Evolutionary conservation across 2,888 invertebrate genomes (phyloP).

Genomic region (Napeogenes sylphis): DNA sequence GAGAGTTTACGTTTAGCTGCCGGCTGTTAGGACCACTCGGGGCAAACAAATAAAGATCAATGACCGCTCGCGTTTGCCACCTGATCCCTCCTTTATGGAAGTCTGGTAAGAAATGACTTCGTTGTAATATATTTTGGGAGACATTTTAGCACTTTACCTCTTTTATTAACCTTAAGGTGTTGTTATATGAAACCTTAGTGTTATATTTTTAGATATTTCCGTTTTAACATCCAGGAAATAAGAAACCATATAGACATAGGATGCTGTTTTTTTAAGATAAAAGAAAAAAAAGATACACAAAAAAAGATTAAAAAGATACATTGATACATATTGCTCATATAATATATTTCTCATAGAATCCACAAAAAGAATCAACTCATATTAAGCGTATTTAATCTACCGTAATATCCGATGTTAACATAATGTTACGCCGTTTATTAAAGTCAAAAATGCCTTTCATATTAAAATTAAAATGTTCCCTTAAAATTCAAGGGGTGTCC

Average conservation of each 20-base stretch:
- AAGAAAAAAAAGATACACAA: no score
- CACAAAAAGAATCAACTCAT: no score
- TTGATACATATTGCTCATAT: no score
- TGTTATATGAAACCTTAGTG: constrained; percentile 7
- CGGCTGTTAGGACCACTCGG: constrained; percentile 37
- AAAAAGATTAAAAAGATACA: no score
- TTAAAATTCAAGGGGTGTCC: constrained; percentile 42
- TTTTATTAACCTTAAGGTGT: not conserved
- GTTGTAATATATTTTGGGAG: constrained; percentile 5
- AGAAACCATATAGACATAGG: not conserved
- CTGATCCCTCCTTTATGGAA: constrained; percentile 41
- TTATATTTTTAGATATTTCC: constrained; percentile 7
- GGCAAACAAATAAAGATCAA: constrained; percentile 64
- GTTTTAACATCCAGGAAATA: not conserved
- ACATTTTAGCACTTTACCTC: not conserved
- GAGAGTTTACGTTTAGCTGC: constrained; percentile 45
- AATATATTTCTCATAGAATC: no score
- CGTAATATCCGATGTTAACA: not conserved
- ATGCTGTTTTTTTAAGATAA: not conserved
- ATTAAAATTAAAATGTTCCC: constrained; percentile 21
- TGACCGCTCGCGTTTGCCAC: constrained; percentile 49
- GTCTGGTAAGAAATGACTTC: constrained; percentile 12
- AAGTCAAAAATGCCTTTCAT: not conserved
- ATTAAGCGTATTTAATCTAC: not conserved
- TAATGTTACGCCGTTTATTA: not conserved